phyloP scores from a whole-genome alignment of 1,140 invertebrate genomes.

The Sipha flava region DNA sequence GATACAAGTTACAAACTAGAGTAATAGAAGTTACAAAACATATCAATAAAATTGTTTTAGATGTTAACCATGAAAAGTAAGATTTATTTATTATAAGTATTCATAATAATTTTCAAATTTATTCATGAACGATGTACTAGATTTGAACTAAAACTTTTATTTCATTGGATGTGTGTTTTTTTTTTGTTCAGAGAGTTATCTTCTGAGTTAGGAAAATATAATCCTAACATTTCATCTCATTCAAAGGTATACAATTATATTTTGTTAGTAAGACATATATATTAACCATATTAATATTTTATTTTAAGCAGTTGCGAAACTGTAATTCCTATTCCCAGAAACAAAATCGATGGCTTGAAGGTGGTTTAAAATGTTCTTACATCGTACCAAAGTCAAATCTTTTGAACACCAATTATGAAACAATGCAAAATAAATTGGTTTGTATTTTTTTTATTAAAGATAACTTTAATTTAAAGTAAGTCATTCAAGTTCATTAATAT shows the following conservation, averaged over 20 bases:
- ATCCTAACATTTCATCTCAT: not conserved
- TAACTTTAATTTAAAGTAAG: too few species aligned
- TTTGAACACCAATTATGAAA: not conserved
- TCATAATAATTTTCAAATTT: not conserved
- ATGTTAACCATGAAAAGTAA: not conserved
- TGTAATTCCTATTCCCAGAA: not conserved
- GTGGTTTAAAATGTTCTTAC: slow-evolving; percentile 8
- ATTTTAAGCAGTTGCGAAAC: not conserved
- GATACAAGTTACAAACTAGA: slow-evolving; percentile 63
- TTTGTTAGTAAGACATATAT: not conserved
- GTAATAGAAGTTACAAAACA: slow-evolving; percentile 50
- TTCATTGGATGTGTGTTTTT: too few species aligned
- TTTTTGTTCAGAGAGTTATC: not conserved
- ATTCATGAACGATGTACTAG: too few species aligned
- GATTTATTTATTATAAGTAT: not conserved
- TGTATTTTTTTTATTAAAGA: not conserved
- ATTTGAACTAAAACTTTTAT: too few species aligned
- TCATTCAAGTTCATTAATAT: too few species aligned
- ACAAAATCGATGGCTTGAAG: slow-evolving; percentile 9
- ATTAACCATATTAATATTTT: not conserved
- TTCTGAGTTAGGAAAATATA: not conserved
- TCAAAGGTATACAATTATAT: not conserved
- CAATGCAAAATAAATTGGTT: not conserved
- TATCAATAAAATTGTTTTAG: slow-evolving; percentile 30
- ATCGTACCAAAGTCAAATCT: not conserved